Evolutionary conservation across 2,888 invertebrate genomes (phyloP).

Genomic region (Agonopterix heracliana): DNA sequence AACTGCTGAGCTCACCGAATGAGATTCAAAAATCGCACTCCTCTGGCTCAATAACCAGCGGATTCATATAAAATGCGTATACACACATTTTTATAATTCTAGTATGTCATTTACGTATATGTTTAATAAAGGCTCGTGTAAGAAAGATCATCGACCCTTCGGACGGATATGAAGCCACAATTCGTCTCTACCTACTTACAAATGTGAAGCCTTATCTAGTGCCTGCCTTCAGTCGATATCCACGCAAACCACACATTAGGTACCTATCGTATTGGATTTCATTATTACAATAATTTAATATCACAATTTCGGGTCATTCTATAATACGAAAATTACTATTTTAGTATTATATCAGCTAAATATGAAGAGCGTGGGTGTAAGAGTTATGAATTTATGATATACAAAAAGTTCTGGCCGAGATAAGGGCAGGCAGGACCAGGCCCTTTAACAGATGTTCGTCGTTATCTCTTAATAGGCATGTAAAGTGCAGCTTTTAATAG

Average conservation of each 20-base stretch:
- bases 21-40: no score
- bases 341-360: not conserved
- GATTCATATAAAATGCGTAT: no score
- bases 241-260: constrained; percentile 32
- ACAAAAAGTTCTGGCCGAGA: constrained; percentile 17
- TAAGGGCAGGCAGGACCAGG: constrained; percentile 25
- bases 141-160: constrained; percentile 27
- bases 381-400: no score
- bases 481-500: constrained; percentile 59
- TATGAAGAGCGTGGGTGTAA: not conserved
- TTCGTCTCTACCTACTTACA: constrained; percentile 54
- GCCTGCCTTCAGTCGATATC: constrained; percentile 37
- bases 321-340: not conserved
- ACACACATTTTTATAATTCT: no score
- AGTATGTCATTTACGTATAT: no score
- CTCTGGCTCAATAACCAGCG: no score
- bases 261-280: constrained; percentile 22
- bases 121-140: not conserved
- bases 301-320: no score
- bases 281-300: no score
- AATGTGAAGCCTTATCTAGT: constrained; percentile 52
- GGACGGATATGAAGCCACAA: constrained; percentile 55
- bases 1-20: no score
- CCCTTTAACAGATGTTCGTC: constrained; percentile 47
- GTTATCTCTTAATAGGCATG: constrained; percentile 52